Base-by-base conservation (phyloP, 2,113 vertebrate species). In the Abramis brama region DNA sequence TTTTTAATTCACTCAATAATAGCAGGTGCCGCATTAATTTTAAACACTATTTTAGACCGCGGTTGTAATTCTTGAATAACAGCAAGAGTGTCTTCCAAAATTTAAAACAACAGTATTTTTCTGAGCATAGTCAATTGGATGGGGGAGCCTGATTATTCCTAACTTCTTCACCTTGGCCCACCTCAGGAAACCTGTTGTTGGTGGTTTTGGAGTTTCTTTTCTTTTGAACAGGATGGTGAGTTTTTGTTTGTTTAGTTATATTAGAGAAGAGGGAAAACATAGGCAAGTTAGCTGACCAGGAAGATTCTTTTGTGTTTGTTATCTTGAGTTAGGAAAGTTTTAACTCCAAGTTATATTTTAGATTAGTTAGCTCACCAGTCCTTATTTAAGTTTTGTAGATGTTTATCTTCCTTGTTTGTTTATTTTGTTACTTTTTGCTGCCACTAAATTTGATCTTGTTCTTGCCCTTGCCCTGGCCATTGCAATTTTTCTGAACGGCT, bases 1-100 rank as follows among this genome's bases (percentile, higher is more conserved):
- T 36, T 70, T 71, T 23, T 39, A 71, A 71, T 71, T 71, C 68
- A 76, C 45, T 52, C 4, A 76, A 8, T 76, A 76, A 30, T 76
- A 15, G 17, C 75, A 77, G 50, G 50, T 55, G 75, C 30, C 21
- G 27, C 25, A 76, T 52, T 9, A 52, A 30, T 13, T 0, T 39
- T 71, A 2, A 39, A 71, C 33, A 23, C 5, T 30, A 52, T 30
- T 50, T 52, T 17, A 15, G 13, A 10, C 25, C 0, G 0, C 6
- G 15, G 33, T 5, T 71, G 33, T 30, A 2, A 27, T 19, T 27
- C 45, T 30, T 50, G 25, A 76, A 52, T 15, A 50, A 7, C 17
- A 21, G 45, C 6, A 76, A 13, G 2, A 76, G 74, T 50, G n/a
- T 55, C 52, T 55, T 6, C 17, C 52, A 2, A 55, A 6, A 21